These are phyloP conservation scores for Serilophus lunatus DNA, from an alignment of 2,113 vertebrate species.

Conservation along the genomic window DNA sequence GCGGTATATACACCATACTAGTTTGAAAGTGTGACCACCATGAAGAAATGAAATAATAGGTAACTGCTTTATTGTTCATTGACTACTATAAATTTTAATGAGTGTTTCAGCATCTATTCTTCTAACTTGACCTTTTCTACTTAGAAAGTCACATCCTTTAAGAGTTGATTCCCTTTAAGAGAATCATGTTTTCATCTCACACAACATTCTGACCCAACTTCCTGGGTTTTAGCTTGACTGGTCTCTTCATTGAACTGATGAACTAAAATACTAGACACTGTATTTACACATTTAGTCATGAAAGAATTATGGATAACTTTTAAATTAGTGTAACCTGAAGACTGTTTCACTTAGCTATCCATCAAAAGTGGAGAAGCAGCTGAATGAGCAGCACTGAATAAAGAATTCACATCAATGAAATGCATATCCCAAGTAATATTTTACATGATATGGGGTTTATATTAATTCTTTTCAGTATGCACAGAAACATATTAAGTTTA, in stretches of 20 bases:
- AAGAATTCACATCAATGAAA: not conserved
- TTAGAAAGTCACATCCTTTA: not conserved
- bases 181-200: not conserved
- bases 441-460: not conserved
- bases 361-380: not conserved
- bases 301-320: not conserved
- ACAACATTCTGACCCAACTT: not conserved
- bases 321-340: not conserved
- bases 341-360: not conserved
- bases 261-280: not conserved
- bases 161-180: not conserved
- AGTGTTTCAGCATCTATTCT: not conserved
- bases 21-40: not conserved
- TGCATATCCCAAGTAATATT: not conserved
- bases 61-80: not conserved
- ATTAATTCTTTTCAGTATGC: not conserved
- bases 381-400: not conserved
- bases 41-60: not conserved
- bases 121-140: not conserved
- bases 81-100: not conserved
- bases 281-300: not conserved
- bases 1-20: not conserved
- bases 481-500: not conserved
- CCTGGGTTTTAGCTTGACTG: not conserved
- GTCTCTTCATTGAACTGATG: not conserved